Evolutionary conservation across 2,888 invertebrate species (phyloP).

Genomic region (Cartodere bifasciata): DNA sequence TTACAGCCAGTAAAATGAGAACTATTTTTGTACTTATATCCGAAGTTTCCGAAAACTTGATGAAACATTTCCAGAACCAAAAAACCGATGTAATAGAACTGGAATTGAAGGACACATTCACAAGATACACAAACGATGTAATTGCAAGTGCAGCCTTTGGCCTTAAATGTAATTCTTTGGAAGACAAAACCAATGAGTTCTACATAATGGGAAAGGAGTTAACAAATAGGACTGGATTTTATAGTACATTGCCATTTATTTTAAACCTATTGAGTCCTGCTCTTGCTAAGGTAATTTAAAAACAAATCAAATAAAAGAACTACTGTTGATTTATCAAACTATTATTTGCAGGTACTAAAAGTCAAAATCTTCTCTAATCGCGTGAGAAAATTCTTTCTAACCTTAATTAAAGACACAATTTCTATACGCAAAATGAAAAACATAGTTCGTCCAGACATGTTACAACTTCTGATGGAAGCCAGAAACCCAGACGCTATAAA

Average conservation of each 20-base stretch:
- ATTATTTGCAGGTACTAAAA: too few species aligned
- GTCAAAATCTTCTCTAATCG: too few species aligned
- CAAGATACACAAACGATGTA: slow-evolving; percentile 40
- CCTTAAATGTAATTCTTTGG: slow-evolving; percentile 40
- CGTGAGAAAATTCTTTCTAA: too few species aligned
- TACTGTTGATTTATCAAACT: too few species aligned
- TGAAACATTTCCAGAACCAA: slow-evolving; percentile 11
- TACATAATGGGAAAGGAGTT: slow-evolving; percentile 38
- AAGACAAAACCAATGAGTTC: slow-evolving; percentile 40
- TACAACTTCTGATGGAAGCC: slow-evolving; percentile 28
- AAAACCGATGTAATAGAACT: slow-evolving; percentile 23
- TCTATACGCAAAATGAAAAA: slow-evolving; percentile 20
- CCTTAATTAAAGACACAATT: slow-evolving; percentile 22
- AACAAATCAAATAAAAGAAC: too few species aligned
- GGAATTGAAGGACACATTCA: slow-evolving; percentile 36
- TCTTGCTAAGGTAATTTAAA: too few species aligned
- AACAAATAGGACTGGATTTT: slow-evolving; percentile 32
- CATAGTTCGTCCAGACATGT: slow-evolving; percentile 31
- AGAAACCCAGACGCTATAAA: background rate
- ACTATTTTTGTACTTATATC: slow-evolving; percentile 15
- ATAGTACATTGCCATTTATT: too few species aligned
- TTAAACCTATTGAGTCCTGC: too few species aligned
- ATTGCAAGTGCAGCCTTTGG: slow-evolving; percentile 43
- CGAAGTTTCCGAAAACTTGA: slow-evolving; percentile 15
- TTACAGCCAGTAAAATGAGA: slow-evolving; percentile 18